phyloP scores from a whole-genome alignment of 2,113 vertebrate species.

The Trematomus loennbergii region DNA sequence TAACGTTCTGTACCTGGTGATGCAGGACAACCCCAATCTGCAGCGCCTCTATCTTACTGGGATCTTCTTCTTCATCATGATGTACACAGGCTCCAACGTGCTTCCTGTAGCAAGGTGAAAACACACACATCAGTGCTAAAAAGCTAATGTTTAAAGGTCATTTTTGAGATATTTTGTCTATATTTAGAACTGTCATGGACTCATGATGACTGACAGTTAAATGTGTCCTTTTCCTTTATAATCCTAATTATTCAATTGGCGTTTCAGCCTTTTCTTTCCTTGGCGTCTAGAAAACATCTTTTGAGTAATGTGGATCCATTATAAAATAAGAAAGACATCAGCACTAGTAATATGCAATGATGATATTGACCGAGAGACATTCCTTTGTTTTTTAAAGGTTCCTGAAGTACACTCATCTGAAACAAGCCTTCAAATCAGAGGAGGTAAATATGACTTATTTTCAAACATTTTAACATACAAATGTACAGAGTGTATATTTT shows the following conservation, averaged over 20 bases:
- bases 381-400: slow-evolving; percentile 83
- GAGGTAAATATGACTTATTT: slow-evolving; percentile 84
- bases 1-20: slow-evolving; percentile 91
- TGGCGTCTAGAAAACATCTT: neutral
- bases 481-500: neutral
- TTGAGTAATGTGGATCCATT: neutral
- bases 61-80: slow-evolving; percentile 99
- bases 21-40: slow-evolving; percentile 98
- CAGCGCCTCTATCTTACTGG: slow-evolving; percentile 97
- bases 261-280: neutral
- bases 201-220: neutral
- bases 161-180: too few relatives aligned
- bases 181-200: neutral
- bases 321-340: neutral
- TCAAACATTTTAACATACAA: neutral
- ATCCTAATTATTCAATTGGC: neutral
- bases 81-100: slow-evolving; percentile 99
- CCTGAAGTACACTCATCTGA: slow-evolving; percentile 96
- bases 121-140: neutral
- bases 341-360: neutral
- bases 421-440: slow-evolving; percentile 98
- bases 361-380: slow-evolving; percentile 7
- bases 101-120: slow-evolving; percentile 96
- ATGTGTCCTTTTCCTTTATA: neutral
- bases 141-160: too few relatives aligned